A percentile compares a stretch with the other conserved stretches of the same genome.
phyloP scores from a whole-genome alignment of 1,140 invertebrate genomes.

The Macrotrachela quadricornifera region DNA sequence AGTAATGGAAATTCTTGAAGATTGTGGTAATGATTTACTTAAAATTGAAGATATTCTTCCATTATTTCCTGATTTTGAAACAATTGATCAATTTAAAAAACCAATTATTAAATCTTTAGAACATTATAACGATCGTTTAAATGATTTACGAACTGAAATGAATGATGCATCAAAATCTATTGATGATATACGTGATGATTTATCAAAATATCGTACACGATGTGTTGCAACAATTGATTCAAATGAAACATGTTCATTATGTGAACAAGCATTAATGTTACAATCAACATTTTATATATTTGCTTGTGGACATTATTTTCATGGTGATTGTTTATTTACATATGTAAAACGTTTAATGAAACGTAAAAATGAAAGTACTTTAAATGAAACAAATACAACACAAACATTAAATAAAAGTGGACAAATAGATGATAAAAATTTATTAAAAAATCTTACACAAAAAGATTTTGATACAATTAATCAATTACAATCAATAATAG shows the following conservation, averaged over 20 bases:
- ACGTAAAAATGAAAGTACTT: not conserved
- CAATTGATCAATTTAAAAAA: conserved; percentile 90
- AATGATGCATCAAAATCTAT: conserved; percentile 68
- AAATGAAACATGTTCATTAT: conserved; percentile 55
- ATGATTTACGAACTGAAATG: conserved; percentile 69
- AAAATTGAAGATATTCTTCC: conserved; percentile 91
- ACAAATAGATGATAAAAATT: no score
- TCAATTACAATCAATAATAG: not conserved
- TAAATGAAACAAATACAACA: not conserved
- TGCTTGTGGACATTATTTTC: conserved; percentile 78
- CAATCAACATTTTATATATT: conserved; percentile 68
- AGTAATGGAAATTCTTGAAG: conserved; percentile 67
- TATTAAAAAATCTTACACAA: no score
- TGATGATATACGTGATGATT: conserved; percentile 60
- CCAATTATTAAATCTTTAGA: conserved; percentile 72
- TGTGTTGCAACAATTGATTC: conserved; percentile 52
- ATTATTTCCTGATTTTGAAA: conserved; percentile 90
- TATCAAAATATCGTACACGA: conserved; percentile 58
- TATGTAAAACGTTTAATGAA: no score
- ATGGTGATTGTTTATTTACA: conserved; percentile 57
- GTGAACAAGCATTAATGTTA: conserved; percentile 52
- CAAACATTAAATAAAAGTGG: not conserved
- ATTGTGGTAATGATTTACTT: conserved; percentile 51
- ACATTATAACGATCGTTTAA: conserved; percentile 69
- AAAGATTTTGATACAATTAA: no score